phyloP scores from a whole-genome alignment of 64 coral and sea anemone genomes.

The Dendronephthya gigantea region DNA sequence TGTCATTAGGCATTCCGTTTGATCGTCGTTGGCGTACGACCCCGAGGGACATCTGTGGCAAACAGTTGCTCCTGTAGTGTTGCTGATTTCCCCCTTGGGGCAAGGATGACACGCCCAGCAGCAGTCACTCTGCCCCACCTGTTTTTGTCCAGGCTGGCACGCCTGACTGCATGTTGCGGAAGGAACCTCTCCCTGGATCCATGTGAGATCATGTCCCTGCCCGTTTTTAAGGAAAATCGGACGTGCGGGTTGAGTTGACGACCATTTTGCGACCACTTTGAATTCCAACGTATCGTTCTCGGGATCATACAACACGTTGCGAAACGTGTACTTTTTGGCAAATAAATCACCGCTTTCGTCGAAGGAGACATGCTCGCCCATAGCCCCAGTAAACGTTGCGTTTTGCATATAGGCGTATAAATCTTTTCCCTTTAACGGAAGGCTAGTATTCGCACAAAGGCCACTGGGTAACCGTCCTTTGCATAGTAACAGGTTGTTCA shows the following conservation, averaged over 20 bases:
- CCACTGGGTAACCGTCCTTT: not conserved
- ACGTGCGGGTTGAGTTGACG: conserved; percentile 26
- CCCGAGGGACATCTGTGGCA: conserved; percentile 56
- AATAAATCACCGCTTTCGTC: conserved; percentile 50
- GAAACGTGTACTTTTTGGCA: conserved; percentile 53
- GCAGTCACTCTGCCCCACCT: conserved; percentile 76
- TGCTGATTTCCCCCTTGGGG: conserved; percentile 58
- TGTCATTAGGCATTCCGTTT: conserved; percentile 40
- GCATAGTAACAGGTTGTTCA: conserved; percentile 54
- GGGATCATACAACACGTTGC: conserved; percentile 14
- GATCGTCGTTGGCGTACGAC: conserved; percentile 46
- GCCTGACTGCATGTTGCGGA: conserved; percentile 58
- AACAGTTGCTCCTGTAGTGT: not conserved
- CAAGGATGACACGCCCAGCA: conserved; percentile 95
- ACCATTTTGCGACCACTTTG: conserved; percentile 9
- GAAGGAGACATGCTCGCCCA: conserved; percentile 43
- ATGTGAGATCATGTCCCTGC: conserved; percentile 26
- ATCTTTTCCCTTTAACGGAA: conserved; percentile 8
- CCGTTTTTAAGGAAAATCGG: conserved; percentile 42
- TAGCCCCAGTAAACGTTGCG: conserved; percentile 38
- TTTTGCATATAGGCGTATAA: conserved; percentile 40
- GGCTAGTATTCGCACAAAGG: conserved; percentile 20
- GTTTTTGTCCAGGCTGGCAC: conserved; percentile 58
- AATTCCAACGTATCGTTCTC: not conserved
- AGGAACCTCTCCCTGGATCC: conserved; percentile 51